Percentiles rank a stretch among this genome's conserved stretches.
phyloP scores from a whole-genome alignment of 1,140 invertebrate species.

The Zophobas morio region DNA sequence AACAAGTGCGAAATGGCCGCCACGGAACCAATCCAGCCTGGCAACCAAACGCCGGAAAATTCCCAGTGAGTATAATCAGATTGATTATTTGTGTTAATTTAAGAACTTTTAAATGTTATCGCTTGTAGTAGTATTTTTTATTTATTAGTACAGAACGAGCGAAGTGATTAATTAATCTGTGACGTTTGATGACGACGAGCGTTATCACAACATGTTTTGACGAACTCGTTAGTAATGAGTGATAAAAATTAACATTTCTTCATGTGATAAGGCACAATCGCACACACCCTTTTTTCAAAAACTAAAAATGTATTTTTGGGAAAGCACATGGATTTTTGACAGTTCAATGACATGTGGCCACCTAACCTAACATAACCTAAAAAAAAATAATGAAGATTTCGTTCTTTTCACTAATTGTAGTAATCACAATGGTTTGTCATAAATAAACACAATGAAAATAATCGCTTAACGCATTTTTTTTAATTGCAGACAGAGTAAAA shows the following conservation, averaged over 20 bases:
- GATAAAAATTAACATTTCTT: neutral
- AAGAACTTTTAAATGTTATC: constrained; percentile 4
- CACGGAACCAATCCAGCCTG: too few relatives aligned
- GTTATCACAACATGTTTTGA: constrained; percentile 17
- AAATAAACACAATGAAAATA: too few relatives aligned
- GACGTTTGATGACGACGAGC: neutral
- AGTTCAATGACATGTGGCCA: neutral
- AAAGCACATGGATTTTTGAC: neutral
- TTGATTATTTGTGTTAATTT: neutral
- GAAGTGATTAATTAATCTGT: neutral
- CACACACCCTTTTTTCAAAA: constrained; percentile 2
- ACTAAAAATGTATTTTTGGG: neutral
- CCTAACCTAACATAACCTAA: neutral
- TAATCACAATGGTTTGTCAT: too few relatives aligned
- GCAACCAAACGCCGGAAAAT: too few relatives aligned
- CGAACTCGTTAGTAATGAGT: neutral
- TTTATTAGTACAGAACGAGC: too few relatives aligned
- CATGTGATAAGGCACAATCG: neutral
- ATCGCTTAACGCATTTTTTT: too few relatives aligned
- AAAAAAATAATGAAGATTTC: too few relatives aligned
- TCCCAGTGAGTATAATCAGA: too few relatives aligned
- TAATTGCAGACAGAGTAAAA: too few relatives aligned
- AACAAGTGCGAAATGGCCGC: too few relatives aligned
- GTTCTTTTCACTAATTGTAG: too few relatives aligned
- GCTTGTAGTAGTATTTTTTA: neutral